Conservation (phyloP, 2,113 vertebrate species). For the Sinosuthora webbiana region DNA sequence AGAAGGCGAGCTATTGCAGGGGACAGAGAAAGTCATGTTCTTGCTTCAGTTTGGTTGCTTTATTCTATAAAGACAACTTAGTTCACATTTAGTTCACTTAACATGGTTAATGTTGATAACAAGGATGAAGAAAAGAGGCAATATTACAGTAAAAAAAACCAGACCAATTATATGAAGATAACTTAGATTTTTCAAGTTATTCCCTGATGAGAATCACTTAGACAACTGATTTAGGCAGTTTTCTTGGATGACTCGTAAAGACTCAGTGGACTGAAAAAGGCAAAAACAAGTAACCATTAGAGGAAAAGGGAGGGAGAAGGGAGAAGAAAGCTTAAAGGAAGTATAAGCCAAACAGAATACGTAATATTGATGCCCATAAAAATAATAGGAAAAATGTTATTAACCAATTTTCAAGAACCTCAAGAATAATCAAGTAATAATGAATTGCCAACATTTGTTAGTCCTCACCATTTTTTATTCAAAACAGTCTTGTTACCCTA, state of each 20-base stretch:
- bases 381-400: not conserved
- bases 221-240: not conserved
- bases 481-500: not conserved
- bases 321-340: not conserved
- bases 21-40: not conserved
- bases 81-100: not conserved
- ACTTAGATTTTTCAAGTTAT: not conserved
- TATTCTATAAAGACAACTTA: not conserved
- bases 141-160: not conserved
- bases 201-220: not conserved
- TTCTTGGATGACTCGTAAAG: not conserved
- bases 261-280: not conserved
- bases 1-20: not conserved
- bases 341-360: not conserved
- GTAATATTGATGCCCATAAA: not conserved
- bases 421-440: not conserved
- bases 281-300: not conserved
- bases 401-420: not conserved
- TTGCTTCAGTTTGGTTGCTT: not conserved
- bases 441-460: not conserved
- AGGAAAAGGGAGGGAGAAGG: fast-evolving
- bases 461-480: not conserved
- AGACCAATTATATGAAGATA: not conserved
- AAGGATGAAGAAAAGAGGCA: not conserved
- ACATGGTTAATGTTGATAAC: not conserved